These are phyloP conservation scores for Oscheius sp. DNA, from an alignment of 2,888 invertebrate genomes.

Conservation along the genomic window DNA sequence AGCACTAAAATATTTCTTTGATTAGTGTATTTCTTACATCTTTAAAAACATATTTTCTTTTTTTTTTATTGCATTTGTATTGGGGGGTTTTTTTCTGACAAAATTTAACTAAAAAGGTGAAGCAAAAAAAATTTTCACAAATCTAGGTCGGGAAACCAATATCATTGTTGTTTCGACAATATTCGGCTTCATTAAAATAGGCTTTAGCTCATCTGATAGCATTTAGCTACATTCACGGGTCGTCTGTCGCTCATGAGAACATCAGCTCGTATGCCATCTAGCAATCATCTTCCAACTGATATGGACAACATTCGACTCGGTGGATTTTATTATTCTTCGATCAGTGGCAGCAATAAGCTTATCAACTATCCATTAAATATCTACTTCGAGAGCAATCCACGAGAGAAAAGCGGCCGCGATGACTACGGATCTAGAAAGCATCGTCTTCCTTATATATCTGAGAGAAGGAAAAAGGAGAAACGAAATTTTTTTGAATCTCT, in stretches of 20 bases:
- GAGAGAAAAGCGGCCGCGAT: not conserved
- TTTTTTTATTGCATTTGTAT: too few species aligned
- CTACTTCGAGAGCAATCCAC: conserved; percentile 1
- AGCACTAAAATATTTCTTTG: too few species aligned
- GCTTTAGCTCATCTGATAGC: too few species aligned
- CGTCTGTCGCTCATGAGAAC: not conserved
- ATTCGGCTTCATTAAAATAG: not conserved
- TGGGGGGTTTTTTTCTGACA: too few species aligned
- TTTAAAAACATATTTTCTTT: too few species aligned
- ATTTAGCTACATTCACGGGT: not conserved
- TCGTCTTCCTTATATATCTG: not conserved
- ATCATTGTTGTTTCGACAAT: too few species aligned
- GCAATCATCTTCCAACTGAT: not conserved
- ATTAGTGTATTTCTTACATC: too few species aligned
- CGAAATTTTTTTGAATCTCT: too few species aligned
- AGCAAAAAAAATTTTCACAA: too few species aligned
- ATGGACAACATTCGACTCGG: conserved; percentile 1
- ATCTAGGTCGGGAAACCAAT: too few species aligned
- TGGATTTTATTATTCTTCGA: not conserved
- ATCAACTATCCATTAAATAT: conserved; percentile 14
- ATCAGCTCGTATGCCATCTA: not conserved
- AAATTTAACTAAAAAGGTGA: too few species aligned
- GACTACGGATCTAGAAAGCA: conserved; percentile 1
- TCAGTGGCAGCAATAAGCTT: not conserved
- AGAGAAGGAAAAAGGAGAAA: too few species aligned